phyloP scores from a whole-genome alignment of 2,888 invertebrate species.

The Paralinhomoeus sp. region DNA sequence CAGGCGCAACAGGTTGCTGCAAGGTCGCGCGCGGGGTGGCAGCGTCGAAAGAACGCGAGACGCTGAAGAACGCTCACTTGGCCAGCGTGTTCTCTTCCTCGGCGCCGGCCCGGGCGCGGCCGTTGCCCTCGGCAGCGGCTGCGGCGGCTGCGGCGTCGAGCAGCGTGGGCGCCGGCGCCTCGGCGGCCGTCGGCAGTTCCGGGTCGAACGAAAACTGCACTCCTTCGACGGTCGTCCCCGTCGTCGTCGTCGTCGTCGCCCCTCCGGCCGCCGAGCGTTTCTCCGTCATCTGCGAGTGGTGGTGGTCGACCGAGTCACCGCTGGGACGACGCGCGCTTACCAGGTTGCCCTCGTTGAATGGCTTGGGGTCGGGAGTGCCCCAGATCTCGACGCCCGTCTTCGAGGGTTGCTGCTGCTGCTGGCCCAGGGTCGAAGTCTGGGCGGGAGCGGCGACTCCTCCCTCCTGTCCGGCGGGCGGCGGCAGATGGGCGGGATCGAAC shows the following conservation, averaged over 20 bases:
- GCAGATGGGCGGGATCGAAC: too few species aligned
- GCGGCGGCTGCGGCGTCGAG: too few species aligned
- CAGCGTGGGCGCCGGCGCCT: too few species aligned
- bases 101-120: not conserved
- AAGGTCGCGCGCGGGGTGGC: too few species aligned
- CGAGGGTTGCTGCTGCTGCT: not conserved
- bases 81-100: too few species aligned
- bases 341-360: not conserved
- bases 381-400: conserved; percentile 6
- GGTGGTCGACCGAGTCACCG: not conserved
- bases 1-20: not conserved
- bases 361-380: conserved; percentile 4
- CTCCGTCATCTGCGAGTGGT: not conserved
- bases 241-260: not conserved
- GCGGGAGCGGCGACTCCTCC: not conserved
- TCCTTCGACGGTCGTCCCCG: conserved; percentile 48
- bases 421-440: too few species aligned
- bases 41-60: too few species aligned
- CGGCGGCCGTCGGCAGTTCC: conserved; percentile 1
- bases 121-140: not conserved
- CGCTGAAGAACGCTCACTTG: too few species aligned
- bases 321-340: too few species aligned
- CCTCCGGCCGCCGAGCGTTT: not conserved
- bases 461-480: too few species aligned
- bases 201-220: conserved; percentile 70